Base-by-base conservation (phyloP, 2,888 invertebrate genomes). In the Tetragonula carbonaria region DNA sequence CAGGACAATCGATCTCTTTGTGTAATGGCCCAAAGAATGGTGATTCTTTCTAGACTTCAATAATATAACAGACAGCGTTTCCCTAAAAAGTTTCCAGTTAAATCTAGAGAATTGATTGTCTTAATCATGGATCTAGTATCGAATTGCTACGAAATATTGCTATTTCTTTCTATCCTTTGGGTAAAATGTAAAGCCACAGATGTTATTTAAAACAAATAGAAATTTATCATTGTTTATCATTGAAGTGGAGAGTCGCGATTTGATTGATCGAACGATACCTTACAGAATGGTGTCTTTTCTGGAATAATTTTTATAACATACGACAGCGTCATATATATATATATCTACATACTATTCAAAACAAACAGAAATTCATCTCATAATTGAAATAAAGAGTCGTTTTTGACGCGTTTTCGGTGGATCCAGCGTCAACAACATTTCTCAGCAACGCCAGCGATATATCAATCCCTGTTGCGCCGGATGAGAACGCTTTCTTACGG, bases 21-120 rank as follows among this genome's bases (percentile, higher is more conserved):
- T 80, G 85, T 85, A 93, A 93, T 93, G 92, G 89, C 33, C 88
- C 90, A 86, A 62, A 45, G 45, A 45, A 82, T 65, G 71, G 59
- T 74, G 71, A 86, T 89, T 87, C 86, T 74, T 85, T 59, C 74
- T 70, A 59, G 53, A 59, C 74, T 78, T 80, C 84, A 82, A 86
- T 86, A 86, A 80, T 77, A 57, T 67, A 70, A 33, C 71, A 67
- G 45, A 28, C 81, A 28, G 28, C 53, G 28, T 77, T 71, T 59
- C 57, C 78, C 33, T 78, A 53, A 82, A 67, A 81, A 66, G 23
- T 55, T 81, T 62, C 23, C 3, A n/a, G n/a, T 66, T 55, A 13
- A 33, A 68, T 5, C 21, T 5, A 38, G 21, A 21, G 13, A 28
- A 66, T 38, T 21, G 38, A 38, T 38, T 4, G 63, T 59, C n/a